Conservation (phyloP, 1,140 invertebrate species). For the Bombyx mori region DNA sequence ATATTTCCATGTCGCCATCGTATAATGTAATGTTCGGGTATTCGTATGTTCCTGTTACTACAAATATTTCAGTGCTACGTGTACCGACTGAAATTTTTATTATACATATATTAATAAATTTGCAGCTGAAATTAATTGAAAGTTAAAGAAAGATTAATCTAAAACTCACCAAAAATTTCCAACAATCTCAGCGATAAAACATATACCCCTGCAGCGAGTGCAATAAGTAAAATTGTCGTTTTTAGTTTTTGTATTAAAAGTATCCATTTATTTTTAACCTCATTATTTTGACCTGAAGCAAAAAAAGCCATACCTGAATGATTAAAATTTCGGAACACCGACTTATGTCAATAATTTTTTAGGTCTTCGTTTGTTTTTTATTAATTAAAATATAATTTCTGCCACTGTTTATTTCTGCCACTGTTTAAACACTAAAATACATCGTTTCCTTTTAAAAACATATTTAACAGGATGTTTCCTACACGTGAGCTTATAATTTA, state of each 20-base stretch:
- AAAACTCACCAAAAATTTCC: slow-evolving; percentile 24
- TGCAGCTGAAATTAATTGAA: background rate
- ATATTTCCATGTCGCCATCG: slow-evolving; percentile 27
- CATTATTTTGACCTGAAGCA: slow-evolving; percentile 20
- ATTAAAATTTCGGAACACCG: background rate
- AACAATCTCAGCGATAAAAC: slow-evolving; percentile 26
- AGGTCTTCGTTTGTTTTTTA: no score
- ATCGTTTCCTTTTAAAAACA: no score
- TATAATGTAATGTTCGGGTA: slow-evolving; percentile 27
- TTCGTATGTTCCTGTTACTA: slow-evolving; percentile 29
- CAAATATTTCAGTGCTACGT: slow-evolving; percentile 30
- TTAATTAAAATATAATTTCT: no score
- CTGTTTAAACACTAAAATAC: no score
- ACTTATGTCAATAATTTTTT: no score
- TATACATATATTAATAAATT: slow-evolving; percentile 1
- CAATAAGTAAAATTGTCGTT: slow-evolving; percentile 17
- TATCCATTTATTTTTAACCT: slow-evolving; percentile 12
- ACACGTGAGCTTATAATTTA: no score
- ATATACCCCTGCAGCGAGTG: slow-evolving; percentile 22
- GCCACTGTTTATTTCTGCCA: no score
- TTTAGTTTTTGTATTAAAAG: slow-evolving; percentile 19
- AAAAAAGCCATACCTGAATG: slow-evolving; percentile 1
- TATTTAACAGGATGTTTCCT: no score
- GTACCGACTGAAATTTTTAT: slow-evolving; percentile 7
- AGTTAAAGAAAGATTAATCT: no score